Conservation (phyloP, 1,140 invertebrate species). For the Spodoptera litura region DNA sequence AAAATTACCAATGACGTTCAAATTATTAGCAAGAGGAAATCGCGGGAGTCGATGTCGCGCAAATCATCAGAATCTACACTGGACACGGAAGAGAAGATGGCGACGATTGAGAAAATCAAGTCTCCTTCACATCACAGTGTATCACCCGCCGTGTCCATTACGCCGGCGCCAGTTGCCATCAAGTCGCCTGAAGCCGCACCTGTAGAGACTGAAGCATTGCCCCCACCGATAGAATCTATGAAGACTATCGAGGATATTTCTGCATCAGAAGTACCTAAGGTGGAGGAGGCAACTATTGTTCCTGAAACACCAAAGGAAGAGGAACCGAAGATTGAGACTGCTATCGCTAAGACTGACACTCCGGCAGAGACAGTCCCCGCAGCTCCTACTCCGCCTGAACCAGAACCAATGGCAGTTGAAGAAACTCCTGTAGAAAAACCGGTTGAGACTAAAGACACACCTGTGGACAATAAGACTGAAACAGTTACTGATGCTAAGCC, state of each 20-base stretch:
- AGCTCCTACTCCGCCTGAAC: background rate
- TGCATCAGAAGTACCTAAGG: constrained; percentile 65
- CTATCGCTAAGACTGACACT: constrained; percentile 16
- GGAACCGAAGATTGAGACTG: constrained; percentile 30
- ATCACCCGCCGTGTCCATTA: constrained; percentile 67
- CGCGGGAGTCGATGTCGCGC: constrained; percentile 68
- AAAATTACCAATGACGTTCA: constrained; percentile 68
- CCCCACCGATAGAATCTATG: constrained; percentile 69
- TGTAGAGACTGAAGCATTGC: constrained; percentile 70
- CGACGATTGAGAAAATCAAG: constrained; percentile 74
- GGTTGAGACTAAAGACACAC: constrained; percentile 13
- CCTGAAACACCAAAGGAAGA: constrained; percentile 36
- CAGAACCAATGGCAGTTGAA: constrained; percentile 23
- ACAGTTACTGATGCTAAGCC: constrained; percentile 34
- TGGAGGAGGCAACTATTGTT: constrained; percentile 54
- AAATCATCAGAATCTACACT: constrained; percentile 71
- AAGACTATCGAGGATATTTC: constrained; percentile 69
- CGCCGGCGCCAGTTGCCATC: constrained; percentile 67
- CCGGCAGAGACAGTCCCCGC: background rate
- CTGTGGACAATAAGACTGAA: constrained; percentile 27
- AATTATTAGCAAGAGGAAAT: constrained; percentile 69
- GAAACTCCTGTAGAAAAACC: constrained; percentile 6
- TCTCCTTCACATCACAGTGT: constrained; percentile 66
- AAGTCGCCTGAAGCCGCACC: constrained; percentile 72
- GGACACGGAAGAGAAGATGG: constrained; percentile 71